Base-by-base conservation (phyloP, 2,113 vertebrate species). In the Otolemur garnettii region DNA sequence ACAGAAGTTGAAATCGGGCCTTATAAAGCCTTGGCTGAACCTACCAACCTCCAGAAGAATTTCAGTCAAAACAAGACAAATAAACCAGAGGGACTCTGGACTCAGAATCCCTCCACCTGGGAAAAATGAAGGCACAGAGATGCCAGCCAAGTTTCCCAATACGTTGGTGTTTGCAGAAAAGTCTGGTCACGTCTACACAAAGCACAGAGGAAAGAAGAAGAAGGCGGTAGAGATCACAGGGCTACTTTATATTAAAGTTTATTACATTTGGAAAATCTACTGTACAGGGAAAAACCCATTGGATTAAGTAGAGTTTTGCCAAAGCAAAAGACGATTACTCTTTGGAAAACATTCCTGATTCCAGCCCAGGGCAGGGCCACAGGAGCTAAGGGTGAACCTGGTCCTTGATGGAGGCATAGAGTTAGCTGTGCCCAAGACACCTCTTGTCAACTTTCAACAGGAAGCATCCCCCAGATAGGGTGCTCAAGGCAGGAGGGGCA, bases 221-320 rank as follows among this genome's bases (percentile, higher is more conserved):
- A 72, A 94, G 84, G 91, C 80, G 38, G 59, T 60, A 13, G 91
- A 79, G 80, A 77, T 83, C 95, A 90, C 64, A 5, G 53, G 93
- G 59, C 95, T 88, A 94, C 97, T 97, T 98, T 97, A 97, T 96
- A 97, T 97, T 95, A 96, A 97, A 97, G 97, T 97, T 97, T 97
- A 96, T 97, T 95, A 97, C 97, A 93, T 79, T 94, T 87, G 95
- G 96, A 93, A 97, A 95, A 96, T 93, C 96, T 96, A 96, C 92
- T 93, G 95, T 95, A 94, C 97, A 97, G 96, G 95, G 96, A 93
- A 97, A 97, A 97, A 97, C 97, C 97, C 97, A 95, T 95, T 93
- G 97, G 97, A 98, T 97, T 97, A 95, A 97, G 97, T 95, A 88
- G 93, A 94, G 96, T 97, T 97, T 98, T 97, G 96, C 97, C 87